Evolutionary conservation across 35 echinoderm and acorn worm species (phyloP), one percentile per base, ranked within the genome.

Genomic region (Diadema setosum): DNA sequence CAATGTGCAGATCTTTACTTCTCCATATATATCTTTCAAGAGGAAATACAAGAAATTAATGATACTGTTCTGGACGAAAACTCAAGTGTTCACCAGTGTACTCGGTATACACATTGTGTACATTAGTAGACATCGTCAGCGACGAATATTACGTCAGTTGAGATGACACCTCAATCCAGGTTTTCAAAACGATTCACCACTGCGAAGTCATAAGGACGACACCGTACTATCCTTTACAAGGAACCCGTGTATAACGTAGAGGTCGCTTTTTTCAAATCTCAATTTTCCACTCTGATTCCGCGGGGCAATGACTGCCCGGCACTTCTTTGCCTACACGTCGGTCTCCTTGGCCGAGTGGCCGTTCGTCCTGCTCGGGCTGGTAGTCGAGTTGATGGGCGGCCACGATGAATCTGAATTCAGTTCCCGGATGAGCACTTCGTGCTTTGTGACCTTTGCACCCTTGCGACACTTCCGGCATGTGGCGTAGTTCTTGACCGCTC

Each of bases 301-400:
- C n/a, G n/a, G n/a, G 2, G 0, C 21, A 16, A 16, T 55, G 49
- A 16, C 49, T 0, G 49, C 49, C 49, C 49, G 9, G 57, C 30
- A 0, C 57, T 24, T 18, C 5, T 4, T 60, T 29, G 17, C 37
- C 44, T 41, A 78, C 7, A 78, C 73, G n/a, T 78, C 73, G 7
- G 73, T 78, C 44, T 78, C 73, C 39, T 78, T 78, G 39, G 73
- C 73, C 3, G 73, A 78, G 44, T 78, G 73, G 9, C 61, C 61
- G 33, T 86, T 86, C 18, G 58, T 86, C 20, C 58, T 60, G 63
- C 44, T 57, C 2, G 70, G 33, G 21, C 24, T 32, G 74, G 48
- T 23, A 17, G 65, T 82, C 23, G 82, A 80, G 21, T 83, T 91
- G 16, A 96, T 35, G n/a, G 94, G 94, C 31, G 94, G 94, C 94